These are phyloP conservation scores for Urocolius indicus DNA, from an alignment of 2,113 vertebrate genomes.

Conservation along the genomic window DNA sequence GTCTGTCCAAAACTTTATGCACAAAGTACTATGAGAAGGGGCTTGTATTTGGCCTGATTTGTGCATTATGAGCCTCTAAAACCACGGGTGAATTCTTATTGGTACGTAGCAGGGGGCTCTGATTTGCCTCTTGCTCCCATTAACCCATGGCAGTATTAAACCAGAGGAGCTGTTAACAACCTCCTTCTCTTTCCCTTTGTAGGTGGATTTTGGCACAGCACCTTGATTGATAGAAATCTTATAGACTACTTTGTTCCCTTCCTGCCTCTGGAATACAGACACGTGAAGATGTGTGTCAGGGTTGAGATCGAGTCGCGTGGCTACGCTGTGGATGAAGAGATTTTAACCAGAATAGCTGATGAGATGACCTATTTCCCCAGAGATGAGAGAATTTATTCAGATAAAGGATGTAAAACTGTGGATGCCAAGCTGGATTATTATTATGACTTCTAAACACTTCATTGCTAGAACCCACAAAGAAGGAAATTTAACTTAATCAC, in stretches of 20 bases:
- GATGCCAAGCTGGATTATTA: conserved; percentile 91
- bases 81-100: not conserved
- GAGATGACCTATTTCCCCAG: conserved; percentile 92
- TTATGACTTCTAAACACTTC: conserved; percentile 64
- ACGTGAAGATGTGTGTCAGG: conserved; percentile 88
- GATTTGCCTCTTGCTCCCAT: not conserved
- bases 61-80: not conserved
- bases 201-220: conserved; percentile 96
- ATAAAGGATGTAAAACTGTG: conserved; percentile 95
- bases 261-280: conserved; percentile 91
- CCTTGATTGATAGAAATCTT: conserved; percentile 91
- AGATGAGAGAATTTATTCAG: conserved; percentile 87
- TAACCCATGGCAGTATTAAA: not conserved
- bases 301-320: conserved; percentile 81
- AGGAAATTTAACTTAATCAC: conserved; percentile 22
- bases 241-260: conserved; percentile 96
- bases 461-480: not conserved
- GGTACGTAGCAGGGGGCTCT: not conserved
- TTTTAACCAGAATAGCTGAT: conserved; percentile 78
- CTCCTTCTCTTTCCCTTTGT: not conserved
- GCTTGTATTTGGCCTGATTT: not conserved
- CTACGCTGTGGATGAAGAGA: conserved; percentile 38
- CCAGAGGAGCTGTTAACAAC: not conserved
- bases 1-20: not conserved
- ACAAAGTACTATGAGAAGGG: not conserved